Conservation (phyloP, 2,888 invertebrate species). For the Cistogaster globosa region DNA sequence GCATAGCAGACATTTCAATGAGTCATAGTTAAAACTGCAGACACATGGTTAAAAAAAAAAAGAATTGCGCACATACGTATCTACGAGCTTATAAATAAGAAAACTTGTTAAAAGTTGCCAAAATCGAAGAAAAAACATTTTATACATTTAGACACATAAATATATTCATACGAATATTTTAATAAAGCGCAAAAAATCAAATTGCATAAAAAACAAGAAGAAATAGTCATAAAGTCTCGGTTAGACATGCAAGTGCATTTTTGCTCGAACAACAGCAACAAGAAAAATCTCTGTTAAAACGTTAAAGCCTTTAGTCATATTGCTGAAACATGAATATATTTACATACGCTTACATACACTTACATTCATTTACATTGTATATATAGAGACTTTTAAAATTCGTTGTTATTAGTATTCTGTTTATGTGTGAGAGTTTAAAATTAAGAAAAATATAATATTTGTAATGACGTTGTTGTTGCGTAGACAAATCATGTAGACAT, state of each 20-base stretch:
- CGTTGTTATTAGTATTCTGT: neutral
- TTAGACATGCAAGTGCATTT: constrained; percentile 72
- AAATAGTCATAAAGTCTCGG: constrained; percentile 68
- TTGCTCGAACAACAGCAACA: constrained; percentile 33
- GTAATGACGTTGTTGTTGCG: constrained; percentile 62
- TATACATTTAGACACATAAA: constrained; percentile 22
- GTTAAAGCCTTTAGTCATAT: constrained; percentile 67
- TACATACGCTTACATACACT: constrained; percentile 48
- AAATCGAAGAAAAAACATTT: constrained; percentile 33
- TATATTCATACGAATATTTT: constrained; percentile 60
- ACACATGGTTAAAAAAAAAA: constrained; percentile 57
- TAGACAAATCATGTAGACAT: constrained; percentile 69
- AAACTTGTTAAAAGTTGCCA: constrained; percentile 66
- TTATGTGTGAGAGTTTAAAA: neutral
- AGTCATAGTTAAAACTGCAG: constrained; percentile 64
- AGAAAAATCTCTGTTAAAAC: constrained; percentile 62
- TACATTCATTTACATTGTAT: constrained; percentile 3
- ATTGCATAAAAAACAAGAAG: constrained; percentile 20
- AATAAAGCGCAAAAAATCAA: constrained; percentile 42
- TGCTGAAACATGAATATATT: constrained; percentile 61
- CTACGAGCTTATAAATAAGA: constrained; percentile 59
- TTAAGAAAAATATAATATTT: constrained; percentile 29
- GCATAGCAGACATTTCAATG: constrained; percentile 65
- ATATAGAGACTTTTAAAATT: neutral
- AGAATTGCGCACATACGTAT: constrained; percentile 39